Conservation (phyloP, 2,888 invertebrate species). For the Sphaerophoria rueppellii region DNA sequence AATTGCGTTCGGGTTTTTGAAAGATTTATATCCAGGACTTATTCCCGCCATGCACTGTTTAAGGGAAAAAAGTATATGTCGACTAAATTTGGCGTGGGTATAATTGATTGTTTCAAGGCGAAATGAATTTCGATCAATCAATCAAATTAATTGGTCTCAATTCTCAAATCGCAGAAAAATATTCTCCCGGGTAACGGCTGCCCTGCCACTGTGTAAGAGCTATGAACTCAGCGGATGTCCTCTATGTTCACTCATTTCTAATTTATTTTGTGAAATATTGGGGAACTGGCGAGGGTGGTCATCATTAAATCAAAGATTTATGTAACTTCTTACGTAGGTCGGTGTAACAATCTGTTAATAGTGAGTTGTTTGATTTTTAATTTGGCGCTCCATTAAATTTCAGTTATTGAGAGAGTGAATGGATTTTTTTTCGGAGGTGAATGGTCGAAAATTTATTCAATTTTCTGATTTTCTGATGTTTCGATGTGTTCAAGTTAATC, state of each 20-base stretch:
- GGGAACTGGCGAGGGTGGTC: not conserved
- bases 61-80: slow-evolving; percentile 13
- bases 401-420: not conserved
- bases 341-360: slow-evolving; percentile 1
- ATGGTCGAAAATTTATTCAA: no score
- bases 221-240: slow-evolving; percentile 19
- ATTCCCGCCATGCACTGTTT: not conserved
- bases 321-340: not conserved
- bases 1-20: slow-evolving; percentile 3
- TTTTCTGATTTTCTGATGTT: no score
- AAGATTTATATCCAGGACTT: slow-evolving; percentile 44
- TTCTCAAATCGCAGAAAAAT: slow-evolving; percentile 40
- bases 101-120: slow-evolving; percentile 66
- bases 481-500: no score
- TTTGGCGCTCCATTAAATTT: slow-evolving; percentile 18
- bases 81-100: slow-evolving; percentile 62
- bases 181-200: slow-evolving; percentile 40
- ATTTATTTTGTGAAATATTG: slow-evolving; percentile 10
- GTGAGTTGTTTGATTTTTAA: slow-evolving; percentile 13
- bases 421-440: not conserved
- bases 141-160: slow-evolving; percentile 69
- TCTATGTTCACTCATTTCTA: slow-evolving; percentile 23
- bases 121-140: slow-evolving; percentile 67
- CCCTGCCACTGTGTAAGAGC: not conserved
- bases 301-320: not conserved